Evolutionary conservation across 2,888 invertebrate genomes (phyloP).

Genomic region (Aphidius colemani): DNA sequence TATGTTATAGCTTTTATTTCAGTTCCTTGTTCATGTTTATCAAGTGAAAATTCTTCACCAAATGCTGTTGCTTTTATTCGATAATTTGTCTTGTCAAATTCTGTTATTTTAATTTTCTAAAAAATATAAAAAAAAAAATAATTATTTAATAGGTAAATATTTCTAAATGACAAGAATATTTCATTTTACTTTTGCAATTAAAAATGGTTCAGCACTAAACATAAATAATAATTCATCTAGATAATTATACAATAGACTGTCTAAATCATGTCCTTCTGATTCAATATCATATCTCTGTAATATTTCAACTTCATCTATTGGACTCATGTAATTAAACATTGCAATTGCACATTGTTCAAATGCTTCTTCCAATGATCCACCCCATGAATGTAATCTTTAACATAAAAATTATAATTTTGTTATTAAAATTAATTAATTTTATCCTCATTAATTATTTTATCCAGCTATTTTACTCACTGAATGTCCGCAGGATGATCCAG

Average conservation of each 20-base stretch:
- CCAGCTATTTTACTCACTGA: slow-evolving; percentile 74
- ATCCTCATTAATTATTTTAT: background rate
- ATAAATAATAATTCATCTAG: slow-evolving; percentile 92
- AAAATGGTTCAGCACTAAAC: slow-evolving; percentile 89
- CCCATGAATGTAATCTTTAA: slow-evolving; percentile 88
- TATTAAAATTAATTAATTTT: background rate
- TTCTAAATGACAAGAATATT: background rate
- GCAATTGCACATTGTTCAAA: slow-evolving; percentile 94
- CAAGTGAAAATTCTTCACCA: slow-evolving; percentile 92
- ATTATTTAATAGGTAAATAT: background rate
- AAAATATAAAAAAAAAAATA: slow-evolving; percentile 54
- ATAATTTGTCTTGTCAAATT: slow-evolving; percentile 83
- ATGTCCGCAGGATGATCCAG: slow-evolving; percentile 98
- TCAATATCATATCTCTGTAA: slow-evolving; percentile 79
- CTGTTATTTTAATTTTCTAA: slow-evolving; percentile 83
- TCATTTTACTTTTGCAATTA: slow-evolving; percentile 69
- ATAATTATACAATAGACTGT: slow-evolving; percentile 87
- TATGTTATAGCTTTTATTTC: slow-evolving; percentile 99
- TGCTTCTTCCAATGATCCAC: slow-evolving; percentile 81
- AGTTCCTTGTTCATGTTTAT: slow-evolving; percentile 95
- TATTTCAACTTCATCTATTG: slow-evolving; percentile 81
- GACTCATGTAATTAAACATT: slow-evolving; percentile 99
- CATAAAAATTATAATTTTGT: slow-evolving; percentile 9
- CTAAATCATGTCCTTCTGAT: slow-evolving; percentile 87
- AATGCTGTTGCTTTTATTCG: slow-evolving; percentile 75